Evolutionary conservation across 1,140 invertebrate genomes (phyloP).

Genomic region (Mercenaria mercenaria): DNA sequence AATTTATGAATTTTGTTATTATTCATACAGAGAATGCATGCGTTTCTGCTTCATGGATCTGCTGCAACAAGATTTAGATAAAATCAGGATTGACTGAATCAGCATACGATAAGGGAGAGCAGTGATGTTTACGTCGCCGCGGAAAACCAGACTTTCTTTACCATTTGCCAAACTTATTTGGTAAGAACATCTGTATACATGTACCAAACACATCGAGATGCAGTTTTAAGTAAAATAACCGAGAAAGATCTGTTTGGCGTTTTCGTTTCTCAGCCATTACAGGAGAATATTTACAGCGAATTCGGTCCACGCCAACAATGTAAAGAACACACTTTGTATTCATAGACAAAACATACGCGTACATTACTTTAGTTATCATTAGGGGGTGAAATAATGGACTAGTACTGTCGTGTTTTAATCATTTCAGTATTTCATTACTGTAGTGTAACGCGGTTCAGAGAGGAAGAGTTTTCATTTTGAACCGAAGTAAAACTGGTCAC

Average conservation of each 20-base stretch:
- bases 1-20: too few relatives aligned
- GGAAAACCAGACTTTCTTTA: background rate
- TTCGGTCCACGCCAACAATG: too few relatives aligned
- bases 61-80: background rate
- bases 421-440: too few relatives aligned
- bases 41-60: background rate
- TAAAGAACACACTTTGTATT: too few relatives aligned
- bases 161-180: background rate
- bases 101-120: background rate
- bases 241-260: background rate
- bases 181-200: background rate
- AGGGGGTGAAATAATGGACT: too few relatives aligned
- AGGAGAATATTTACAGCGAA: too few relatives aligned
- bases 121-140: background rate
- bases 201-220: background rate
- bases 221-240: background rate
- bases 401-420: too few relatives aligned
- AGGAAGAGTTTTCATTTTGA: too few relatives aligned
- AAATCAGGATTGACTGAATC: background rate
- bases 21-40: background rate
- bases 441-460: too few relatives aligned
- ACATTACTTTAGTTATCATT: too few relatives aligned
- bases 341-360: too few relatives aligned
- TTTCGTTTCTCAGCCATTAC: background rate
- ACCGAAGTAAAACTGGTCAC: too few relatives aligned